Evolutionary conservation across 2,113 vertebrate species (phyloP), one percentile per base, ranked within the genome.

Genomic region (Cololabis saira): DNA sequence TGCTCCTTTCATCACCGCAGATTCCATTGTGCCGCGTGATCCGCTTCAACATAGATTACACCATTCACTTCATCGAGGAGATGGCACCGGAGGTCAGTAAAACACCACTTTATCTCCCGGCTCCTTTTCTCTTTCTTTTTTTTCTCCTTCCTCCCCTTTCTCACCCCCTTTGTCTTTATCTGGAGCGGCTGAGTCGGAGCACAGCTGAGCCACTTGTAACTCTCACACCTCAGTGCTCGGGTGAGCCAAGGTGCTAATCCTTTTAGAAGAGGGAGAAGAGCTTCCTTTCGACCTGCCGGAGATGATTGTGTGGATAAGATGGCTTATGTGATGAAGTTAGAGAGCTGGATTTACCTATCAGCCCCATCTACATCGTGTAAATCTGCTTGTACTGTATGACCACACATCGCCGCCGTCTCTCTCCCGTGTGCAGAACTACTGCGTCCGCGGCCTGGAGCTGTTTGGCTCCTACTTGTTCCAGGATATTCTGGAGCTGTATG

Each of bases 11-110:
- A 77, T 87, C 83, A 72, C 90, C 92, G 27, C 93, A 99, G 98
- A 97, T 99, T 82, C 97, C 98, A 82, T 88, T 99, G 79, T 99
- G 98, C 91, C 96, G 97, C 87, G 98, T 99, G 85, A 98, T 99
- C 88, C 95, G 98, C 87, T 99, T 99, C 94, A 99, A 99, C 94
- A 99, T 99, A 90, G 98, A 99, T 92, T 99, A 99, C 94, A 99
- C 96, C 63, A 98, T 99, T 87, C 97, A 99, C 93, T 99, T 99
- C 91, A 99, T 99, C 69, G 96, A 99, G 81, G 98, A 99, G 90
- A 98, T 98, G 96, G 94, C 96, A 86, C 98, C 98, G 12, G 97
- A 99, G 97, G 98, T 98, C 93, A 94, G 95, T 89, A 49, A 70
- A 78, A 74, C 60, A 66, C 52, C 27, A 48, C 76, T 74, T 84